Base-by-base conservation (phyloP, 2,888 invertebrate species). In the Biston stratarius region DNA sequence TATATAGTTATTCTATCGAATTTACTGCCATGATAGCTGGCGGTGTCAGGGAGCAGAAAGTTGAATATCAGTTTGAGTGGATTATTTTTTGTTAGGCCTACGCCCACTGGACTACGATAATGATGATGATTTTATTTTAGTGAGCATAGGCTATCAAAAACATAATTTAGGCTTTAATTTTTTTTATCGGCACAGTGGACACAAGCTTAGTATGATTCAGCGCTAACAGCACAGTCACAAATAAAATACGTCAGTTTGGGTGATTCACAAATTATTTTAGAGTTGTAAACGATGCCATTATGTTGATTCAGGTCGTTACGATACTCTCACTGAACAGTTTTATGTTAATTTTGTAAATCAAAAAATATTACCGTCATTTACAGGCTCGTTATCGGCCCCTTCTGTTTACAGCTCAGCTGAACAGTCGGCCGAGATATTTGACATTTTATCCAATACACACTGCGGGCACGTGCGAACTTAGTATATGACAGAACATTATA, bases 331-430 rank as follows among this genome's bases (percentile, higher is more conserved):
- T 70, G 67, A 72, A 73, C 74, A 72, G 74, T 72, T 76, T 78
- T 76, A 78, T 76, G 77, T 69, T 74, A 72, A 78, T 75, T 74
- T 77, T 75, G 73, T 72, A 74, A 79, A 75, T 79, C 75, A 75
- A 76, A 78, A 78, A 78, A 79, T 79, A 80, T 79, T 70, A 74
- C 75, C 67, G 56, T 69, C 73, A 76, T 80, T 80, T 75, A 75
- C 73, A 66, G 61, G 47, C 72, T 77, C 72, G 68, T 78, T 77
- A 74, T 77, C 74, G 69, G 65, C 59, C 65, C 64, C 69, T 55
- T 69, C 61, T 65, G 66, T 53, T 57, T 56, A 59, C 69, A 74
- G 67, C 66, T 66, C 62, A 61, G 51, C 45, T 45, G 45, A 11
- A 38, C 64, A 62, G 71, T 67, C 38, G 57, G n/a, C 1, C 33